Percentiles rank a stretch among this genome's conserved stretches.
Evolutionary conservation across 2,888 invertebrate species (phyloP).

Genomic region (Exocentrus adspersus): DNA sequence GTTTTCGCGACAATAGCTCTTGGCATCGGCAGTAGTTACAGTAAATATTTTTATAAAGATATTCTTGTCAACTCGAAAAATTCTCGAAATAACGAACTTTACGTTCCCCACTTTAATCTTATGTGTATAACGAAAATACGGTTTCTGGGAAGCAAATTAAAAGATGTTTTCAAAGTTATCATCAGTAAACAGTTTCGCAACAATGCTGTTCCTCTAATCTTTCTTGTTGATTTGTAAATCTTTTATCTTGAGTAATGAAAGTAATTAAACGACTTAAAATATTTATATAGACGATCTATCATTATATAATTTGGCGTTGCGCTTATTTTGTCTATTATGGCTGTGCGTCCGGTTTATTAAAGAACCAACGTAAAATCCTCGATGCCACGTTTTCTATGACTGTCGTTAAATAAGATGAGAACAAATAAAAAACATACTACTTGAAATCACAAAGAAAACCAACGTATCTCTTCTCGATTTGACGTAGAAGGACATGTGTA

Average conservation of each 20-base stretch:
- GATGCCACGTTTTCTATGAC: no score
- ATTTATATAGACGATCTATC: background rate
- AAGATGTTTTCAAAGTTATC: background rate
- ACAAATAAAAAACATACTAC: no score
- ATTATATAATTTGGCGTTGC: background rate
- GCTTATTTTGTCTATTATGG: no score
- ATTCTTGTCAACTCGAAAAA: background rate
- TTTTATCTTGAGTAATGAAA: background rate
- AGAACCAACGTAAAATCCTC: no score
- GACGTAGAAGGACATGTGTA: no score
- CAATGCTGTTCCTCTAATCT: background rate
- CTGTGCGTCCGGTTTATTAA: no score
- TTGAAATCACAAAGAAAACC: no score
- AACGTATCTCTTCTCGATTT: no score
- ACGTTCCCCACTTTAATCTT: background rate
- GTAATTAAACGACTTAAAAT: background rate
- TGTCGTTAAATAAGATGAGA: no score
- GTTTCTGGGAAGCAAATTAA: background rate
- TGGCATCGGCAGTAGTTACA: background rate
- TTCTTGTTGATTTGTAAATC: constrained; percentile 1
- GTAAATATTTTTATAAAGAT: background rate
- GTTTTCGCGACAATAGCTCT: background rate
- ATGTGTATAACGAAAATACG: background rate
- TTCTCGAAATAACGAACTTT: no score
- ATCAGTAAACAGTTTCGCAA: background rate